Percentiles rank a stretch among this genome's conserved stretches.
phyloP scores from a whole-genome alignment of 2,888 invertebrate genomes.

The Caenorhabditis japonica region DNA sequence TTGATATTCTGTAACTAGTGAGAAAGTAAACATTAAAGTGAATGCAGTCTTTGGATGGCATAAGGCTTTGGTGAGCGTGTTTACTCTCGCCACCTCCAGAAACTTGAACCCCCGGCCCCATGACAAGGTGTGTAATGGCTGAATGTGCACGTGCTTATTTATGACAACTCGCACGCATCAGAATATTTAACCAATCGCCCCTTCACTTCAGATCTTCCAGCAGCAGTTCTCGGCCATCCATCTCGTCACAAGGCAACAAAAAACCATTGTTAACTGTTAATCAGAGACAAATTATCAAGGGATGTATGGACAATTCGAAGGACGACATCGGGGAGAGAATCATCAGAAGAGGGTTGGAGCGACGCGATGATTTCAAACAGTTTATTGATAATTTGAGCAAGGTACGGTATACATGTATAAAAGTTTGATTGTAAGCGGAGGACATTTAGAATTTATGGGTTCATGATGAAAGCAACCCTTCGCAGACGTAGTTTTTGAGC shows the following conservation, averaged over 20 bases:
- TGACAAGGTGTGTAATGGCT: no score
- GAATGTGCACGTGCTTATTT: no score
- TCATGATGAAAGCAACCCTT: no score
- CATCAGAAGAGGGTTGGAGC: slow-evolving; percentile 65
- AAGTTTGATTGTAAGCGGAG: neutral
- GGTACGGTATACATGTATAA: slow-evolving; percentile 1
- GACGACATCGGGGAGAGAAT: slow-evolving; percentile 73
- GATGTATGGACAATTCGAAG: slow-evolving; percentile 71
- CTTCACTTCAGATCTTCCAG: slow-evolving; percentile 38
- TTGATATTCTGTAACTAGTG: no score
- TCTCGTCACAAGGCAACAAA: slow-evolving; percentile 61
- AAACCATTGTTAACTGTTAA: slow-evolving; percentile 60
- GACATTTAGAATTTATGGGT: no score
- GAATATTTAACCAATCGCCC: neutral
- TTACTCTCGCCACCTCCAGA: no score
- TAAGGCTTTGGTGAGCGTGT: no score
- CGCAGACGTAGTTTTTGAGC: no score
- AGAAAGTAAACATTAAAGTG: no score
- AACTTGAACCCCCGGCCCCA: no score
- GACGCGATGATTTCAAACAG: slow-evolving; percentile 63
- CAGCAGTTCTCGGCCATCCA: slow-evolving; percentile 48
- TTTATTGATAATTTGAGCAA: slow-evolving; percentile 65
- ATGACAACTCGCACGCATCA: no score
- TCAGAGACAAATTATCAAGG: slow-evolving; percentile 70
- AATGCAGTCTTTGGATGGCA: no score